Conservation (phyloP, 2,113 vertebrate genomes). For the Ameiurus melas region DNA sequence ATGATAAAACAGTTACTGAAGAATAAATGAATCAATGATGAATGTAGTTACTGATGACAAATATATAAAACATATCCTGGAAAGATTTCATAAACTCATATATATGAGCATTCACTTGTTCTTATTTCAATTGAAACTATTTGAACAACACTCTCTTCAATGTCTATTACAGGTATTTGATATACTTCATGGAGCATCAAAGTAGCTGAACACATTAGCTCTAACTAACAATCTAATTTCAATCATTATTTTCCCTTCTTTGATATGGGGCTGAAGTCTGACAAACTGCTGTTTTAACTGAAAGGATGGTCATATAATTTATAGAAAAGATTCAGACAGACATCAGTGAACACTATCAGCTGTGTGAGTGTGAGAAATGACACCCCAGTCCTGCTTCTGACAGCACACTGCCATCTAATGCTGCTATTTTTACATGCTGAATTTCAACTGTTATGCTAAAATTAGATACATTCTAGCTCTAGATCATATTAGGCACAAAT, state of each 20-base stretch:
- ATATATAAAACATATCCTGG: too few relatives aligned
- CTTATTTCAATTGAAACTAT: background rate
- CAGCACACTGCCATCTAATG: slow-evolving; percentile 51
- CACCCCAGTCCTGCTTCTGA: slow-evolving; percentile 7
- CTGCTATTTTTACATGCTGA: slow-evolving; percentile 1
- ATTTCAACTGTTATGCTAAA: background rate
- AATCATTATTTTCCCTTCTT: background rate
- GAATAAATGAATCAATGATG: too few relatives aligned
- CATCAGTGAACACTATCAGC: slow-evolving; percentile 23
- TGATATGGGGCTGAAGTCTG: background rate
- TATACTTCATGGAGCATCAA: background rate
- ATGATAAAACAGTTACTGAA: too few relatives aligned
- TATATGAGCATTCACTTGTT: background rate
- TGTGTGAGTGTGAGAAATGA: background rate
- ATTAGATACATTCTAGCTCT: background rate
- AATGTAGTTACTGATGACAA: too few relatives aligned
- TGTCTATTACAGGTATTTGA: background rate
- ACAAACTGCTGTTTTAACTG: background rate
- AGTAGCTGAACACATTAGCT: background rate
- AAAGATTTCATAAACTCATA: background rate
- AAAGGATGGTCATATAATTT: background rate
- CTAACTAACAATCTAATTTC: background rate
- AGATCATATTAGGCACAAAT: too few relatives aligned
- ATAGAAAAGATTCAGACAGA: background rate
- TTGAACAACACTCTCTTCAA: background rate